Evolutionary conservation across 2,797 vertebrate genomes (phyloP), one percentile per base, ranked within the genome.

Genomic region (Sebastes steindachneri): DNA sequence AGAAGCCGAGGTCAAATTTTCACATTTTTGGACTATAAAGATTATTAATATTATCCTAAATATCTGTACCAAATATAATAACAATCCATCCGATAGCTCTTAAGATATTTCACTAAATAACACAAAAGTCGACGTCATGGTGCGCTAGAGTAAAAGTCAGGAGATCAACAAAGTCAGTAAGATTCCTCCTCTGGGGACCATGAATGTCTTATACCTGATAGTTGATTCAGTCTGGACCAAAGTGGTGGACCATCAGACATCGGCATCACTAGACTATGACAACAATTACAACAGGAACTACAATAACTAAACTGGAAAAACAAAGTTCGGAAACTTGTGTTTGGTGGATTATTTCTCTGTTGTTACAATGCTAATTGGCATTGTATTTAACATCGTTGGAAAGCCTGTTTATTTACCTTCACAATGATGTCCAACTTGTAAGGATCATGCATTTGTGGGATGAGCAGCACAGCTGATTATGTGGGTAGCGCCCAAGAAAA

Each of bases 341-440:
- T 35, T 35, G 33, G 0, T 33, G 0, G 33, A 33, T 33, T 33
- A 33, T 33, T 33, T 33, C 33, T 33, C 33, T 33, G 33, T 33
- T 33, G 33, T 33, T 33, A 4, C 33, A 33, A 33, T 10, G 33
- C 33, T 33, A 33, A 33, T 33, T 0, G 9, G 0, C 33, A 33
- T 33, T 33, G 33, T 33, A 33, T 33, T 33, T 33, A 4, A 33
- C 33, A 33, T 33, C 9, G 33, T 33, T 33, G 33, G 33, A 33
- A 33, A 33, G 0, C 33, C 33, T 33, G 33, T 33, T 33, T 33
- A 33, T 33, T 33, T 33, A 4, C 33, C 33, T 33, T 33, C 33
- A 33, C 33, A 33, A 33, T 33, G 33, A 33, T 33, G 33, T 11
- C 9, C 33, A 33, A 33, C 33, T 33, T 33, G 33, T 33, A 33